These are phyloP conservation scores for Eristalis arbustorum DNA, from an alignment of 2,888 invertebrate genomes.

Conservation along the genomic window DNA sequence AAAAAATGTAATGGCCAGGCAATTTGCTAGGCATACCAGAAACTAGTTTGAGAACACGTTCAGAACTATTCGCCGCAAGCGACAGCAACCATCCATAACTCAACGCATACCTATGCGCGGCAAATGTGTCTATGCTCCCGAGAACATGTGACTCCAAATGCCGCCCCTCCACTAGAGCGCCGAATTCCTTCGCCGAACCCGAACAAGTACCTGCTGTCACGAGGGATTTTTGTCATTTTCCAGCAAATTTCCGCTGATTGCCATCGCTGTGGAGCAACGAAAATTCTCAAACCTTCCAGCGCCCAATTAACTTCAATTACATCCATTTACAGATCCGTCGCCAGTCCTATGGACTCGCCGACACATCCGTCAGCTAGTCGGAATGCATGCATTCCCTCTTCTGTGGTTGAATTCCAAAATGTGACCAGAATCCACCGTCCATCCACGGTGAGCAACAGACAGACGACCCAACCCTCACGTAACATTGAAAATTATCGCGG, in stretches of 20 bases:
- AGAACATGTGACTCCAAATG: not conserved
- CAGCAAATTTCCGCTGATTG: not conserved
- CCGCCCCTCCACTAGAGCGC: not conserved
- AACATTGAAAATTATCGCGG: slow-evolving; percentile 53
- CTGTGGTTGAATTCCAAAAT: not conserved
- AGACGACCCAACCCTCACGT: slow-evolving; percentile 32
- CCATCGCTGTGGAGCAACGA: not conserved
- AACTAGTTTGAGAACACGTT: not conserved
- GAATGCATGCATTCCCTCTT: not conserved
- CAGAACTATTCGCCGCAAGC: not conserved
- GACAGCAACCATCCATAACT: not conserved
- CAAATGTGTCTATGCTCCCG: not conserved
- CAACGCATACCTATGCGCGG: not conserved
- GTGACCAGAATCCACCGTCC: not conserved
- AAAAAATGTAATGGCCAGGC: not conserved
- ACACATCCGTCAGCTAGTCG: slow-evolving; percentile 1
- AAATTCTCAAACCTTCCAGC: slow-evolving; percentile 1
- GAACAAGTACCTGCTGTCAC: not conserved
- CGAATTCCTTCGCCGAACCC: not conserved
- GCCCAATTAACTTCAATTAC: slow-evolving; percentile 15
- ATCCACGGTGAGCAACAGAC: not conserved
- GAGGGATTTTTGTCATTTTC: not conserved
- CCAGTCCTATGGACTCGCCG: not conserved
- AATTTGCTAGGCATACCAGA: not conserved
- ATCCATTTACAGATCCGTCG: not conserved